Percentiles rank a stretch among this genome's conserved stretches.
These are phyloP conservation scores for Bubo bubo DNA, from an alignment of 2,113 vertebrate species.

Conservation along the genomic window DNA sequence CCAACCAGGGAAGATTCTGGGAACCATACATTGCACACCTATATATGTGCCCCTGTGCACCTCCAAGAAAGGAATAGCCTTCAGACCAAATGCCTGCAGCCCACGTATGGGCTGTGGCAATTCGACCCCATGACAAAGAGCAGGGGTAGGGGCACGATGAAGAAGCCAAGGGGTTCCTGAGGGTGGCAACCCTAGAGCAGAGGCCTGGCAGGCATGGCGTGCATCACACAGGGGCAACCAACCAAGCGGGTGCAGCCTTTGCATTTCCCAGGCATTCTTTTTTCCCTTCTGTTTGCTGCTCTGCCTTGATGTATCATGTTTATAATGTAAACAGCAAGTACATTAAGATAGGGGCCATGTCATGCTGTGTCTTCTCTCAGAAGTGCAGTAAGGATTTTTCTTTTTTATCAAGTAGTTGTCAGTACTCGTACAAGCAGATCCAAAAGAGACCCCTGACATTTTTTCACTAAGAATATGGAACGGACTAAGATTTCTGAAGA, in stretches of 20 bases:
- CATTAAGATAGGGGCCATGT: background rate
- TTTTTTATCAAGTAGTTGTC: background rate
- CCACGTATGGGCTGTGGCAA: fast-evolving
- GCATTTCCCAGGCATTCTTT: background rate
- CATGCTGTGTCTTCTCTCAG: background rate
- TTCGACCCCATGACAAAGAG: background rate
- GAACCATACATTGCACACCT: background rate
- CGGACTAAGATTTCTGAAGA: background rate
- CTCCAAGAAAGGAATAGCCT: background rate
- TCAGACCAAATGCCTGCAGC: background rate
- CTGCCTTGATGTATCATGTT: background rate
- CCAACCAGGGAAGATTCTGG: background rate
- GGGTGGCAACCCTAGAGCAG: fast-evolving
- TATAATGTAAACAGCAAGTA: background rate
- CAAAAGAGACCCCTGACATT: background rate
- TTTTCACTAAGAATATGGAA: background rate
- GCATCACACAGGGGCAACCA: background rate
- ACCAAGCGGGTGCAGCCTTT: background rate
- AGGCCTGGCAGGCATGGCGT: fast-evolving
- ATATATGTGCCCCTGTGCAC: fast-evolving
- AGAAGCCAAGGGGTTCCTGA: background rate
- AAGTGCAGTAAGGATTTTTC: background rate
- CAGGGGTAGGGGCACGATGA: fast-evolving
- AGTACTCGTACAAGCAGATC: background rate
- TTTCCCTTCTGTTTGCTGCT: background rate